Base-by-base conservation (phyloP, 2,888 invertebrate species). In the Agrypnus murinus region DNA sequence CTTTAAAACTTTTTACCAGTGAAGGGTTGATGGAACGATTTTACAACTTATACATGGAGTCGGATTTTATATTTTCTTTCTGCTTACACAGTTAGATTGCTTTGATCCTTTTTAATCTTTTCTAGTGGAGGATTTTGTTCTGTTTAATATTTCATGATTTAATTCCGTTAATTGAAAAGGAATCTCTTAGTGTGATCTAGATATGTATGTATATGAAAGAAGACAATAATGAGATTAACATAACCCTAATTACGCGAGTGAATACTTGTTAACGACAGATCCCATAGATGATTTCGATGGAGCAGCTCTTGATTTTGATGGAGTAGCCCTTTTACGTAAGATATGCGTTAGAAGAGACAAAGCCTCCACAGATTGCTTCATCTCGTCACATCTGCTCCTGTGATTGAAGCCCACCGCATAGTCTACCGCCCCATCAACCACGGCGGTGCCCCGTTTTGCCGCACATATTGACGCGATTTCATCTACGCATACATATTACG, bases 351-450 rank as follows among this genome's bases (percentile, higher is more conserved):
- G 60, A 64, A 64, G 60, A 68, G 53, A 72, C 65, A 57, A 45
- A 25, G 25, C 25, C 65, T 36, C 68, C 45, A 36, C 53, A 65
- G 69, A 72, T 72, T 72, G 72, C 60, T 60, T 65, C 65, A 72
- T 72, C 62, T 60, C 60, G 65, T 65, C 68, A 65, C 72, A 69
- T 72, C 65, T 69, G 65, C 58, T 62, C 40, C 60, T 59, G 65
- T 69, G 72, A 72, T 72, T 72, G 72, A 72, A 71, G 72, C 53
- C 65, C 57, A 53, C 65, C 68, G 72, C 72, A 72, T 65, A 72
- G 64, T 72, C 72, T 55, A 58, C 72, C 62, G 72, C 72, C 65
- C 60, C 72, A 69, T 72, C 72, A 68, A 69, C 72, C 65, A 67
- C 68, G 58, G 50, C 63, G 71, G 66, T 55, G 45, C 50, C 50